phyloP scores from a whole-genome alignment of 1,140 invertebrate species.

The Neuroterus valhalla region DNA sequence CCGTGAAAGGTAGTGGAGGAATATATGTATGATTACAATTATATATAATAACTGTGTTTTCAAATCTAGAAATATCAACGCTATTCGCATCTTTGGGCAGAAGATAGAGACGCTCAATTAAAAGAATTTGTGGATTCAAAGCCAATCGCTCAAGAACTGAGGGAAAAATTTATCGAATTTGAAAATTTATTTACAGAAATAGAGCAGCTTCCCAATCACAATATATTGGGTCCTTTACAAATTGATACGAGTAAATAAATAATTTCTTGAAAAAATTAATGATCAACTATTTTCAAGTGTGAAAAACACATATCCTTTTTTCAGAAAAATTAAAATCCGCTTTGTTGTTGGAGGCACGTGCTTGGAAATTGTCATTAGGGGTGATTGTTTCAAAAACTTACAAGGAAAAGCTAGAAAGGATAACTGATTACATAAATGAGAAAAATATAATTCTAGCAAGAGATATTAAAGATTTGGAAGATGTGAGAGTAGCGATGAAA shows the following conservation, averaged over 20 bases:
- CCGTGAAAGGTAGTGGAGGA: no score
- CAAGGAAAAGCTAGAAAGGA: constrained; percentile 78
- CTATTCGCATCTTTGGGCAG: constrained; percentile 83
- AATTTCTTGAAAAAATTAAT: no score
- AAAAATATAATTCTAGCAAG: constrained; percentile 80
- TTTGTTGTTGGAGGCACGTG: constrained; percentile 81
- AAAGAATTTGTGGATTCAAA: constrained; percentile 82
- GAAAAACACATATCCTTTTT: constrained; percentile 36
- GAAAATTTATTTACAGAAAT: constrained; percentile 81
- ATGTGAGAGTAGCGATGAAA: constrained; percentile 83
- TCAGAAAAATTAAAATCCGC: constrained; percentile 82
- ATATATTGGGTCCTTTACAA: constrained; percentile 81
- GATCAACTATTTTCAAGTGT: no score
- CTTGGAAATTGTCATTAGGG: constrained; percentile 83
- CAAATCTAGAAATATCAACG: constrained; percentile 72
- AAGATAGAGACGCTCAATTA: constrained; percentile 80
- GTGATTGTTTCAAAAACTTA: constrained; percentile 78
- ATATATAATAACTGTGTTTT: constrained; percentile 9
- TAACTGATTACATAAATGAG: constrained; percentile 82
- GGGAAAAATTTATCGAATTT: constrained; percentile 83
- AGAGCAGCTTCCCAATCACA: constrained; percentile 77
- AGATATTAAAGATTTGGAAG: constrained; percentile 83
- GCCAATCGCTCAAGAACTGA: constrained; percentile 83
- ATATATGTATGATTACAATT: constrained; percentile 1
- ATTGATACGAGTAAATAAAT: constrained; percentile 78